Evolutionary conservation across 2,888 invertebrate species (phyloP).

Genomic region (Aethes cnicana): DNA sequence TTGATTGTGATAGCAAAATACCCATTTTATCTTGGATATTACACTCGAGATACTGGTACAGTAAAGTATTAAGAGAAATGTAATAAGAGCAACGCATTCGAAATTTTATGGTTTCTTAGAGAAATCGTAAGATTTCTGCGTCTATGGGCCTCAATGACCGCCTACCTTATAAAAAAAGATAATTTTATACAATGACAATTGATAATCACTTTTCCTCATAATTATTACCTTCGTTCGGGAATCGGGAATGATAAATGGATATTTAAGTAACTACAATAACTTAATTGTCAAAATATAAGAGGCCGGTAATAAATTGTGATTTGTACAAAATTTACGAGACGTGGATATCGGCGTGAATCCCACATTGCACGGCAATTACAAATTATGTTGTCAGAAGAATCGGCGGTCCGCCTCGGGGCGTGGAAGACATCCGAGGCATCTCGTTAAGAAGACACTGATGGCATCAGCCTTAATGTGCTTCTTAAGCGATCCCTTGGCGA

Average conservation of each 20-base stretch:
- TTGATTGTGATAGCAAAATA: constrained; percentile 8
- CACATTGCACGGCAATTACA: constrained; percentile 43
- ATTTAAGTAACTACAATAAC: constrained; percentile 10
- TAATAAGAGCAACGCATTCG: too few relatives aligned
- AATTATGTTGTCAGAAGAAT: constrained; percentile 35
- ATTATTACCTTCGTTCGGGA: neutral
- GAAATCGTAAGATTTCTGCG: too few relatives aligned
- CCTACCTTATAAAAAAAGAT: too few relatives aligned
- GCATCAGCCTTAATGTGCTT: constrained; percentile 19
- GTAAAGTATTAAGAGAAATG: too few relatives aligned
- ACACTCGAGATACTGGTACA: too few relatives aligned
- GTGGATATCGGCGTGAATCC: constrained; percentile 39
- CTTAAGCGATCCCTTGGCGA: constrained; percentile 14
- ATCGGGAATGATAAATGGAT: constrained; percentile 5
- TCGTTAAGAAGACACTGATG: constrained; percentile 24
- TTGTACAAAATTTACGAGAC: constrained; percentile 40
- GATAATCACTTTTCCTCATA: neutral
- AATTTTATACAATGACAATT: neutral
- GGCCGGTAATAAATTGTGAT: constrained; percentile 20
- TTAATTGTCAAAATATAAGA: constrained; percentile 10
- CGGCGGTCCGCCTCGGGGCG: constrained; percentile 16
- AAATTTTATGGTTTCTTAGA: too few relatives aligned
- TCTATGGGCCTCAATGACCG: too few relatives aligned
- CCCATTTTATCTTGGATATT: too few relatives aligned
- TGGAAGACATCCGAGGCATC: constrained; percentile 26